These are phyloP conservation scores for Cyclargus thomasi DNA, from an alignment of 1,140 invertebrate genomes.

Conservation along the genomic window DNA sequence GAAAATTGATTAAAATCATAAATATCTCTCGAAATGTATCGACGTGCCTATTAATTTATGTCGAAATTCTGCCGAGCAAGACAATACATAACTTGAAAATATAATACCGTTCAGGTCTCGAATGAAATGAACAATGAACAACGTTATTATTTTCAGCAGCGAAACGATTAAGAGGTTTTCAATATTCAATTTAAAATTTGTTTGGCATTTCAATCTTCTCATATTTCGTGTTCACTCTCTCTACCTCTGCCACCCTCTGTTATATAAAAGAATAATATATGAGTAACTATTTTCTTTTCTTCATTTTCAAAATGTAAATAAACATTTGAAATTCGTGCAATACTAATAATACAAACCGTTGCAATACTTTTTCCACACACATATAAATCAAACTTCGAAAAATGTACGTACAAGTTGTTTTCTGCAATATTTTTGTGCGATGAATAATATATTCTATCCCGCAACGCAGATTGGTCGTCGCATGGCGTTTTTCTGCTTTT, in stretches of 20 bases:
- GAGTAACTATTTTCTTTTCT: too few relatives aligned
- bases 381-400: background rate
- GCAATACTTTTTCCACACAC: background rate
- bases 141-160: constrained; percentile 3
- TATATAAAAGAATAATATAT: too few relatives aligned
- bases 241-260: background rate
- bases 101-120: background rate
- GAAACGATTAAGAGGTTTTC: constrained; percentile 7
- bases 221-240: background rate
- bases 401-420: background rate
- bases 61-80: background rate
- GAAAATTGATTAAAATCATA: background rate
- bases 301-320: background rate
- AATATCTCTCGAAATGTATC: background rate
- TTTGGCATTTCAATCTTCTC: background rate
- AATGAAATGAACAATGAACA: background rate
- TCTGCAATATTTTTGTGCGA: background rate
- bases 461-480: background rate
- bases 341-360: background rate
- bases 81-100: constrained; percentile 1
- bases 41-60: background rate
- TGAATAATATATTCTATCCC: constrained; percentile 3
- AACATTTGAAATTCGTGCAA: background rate
- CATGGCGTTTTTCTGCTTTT: background rate
- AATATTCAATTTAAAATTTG: constrained; percentile 14